phyloP scores from a whole-genome alignment of 2,797 vertebrate species.

The Etheostoma perlongum region DNA sequence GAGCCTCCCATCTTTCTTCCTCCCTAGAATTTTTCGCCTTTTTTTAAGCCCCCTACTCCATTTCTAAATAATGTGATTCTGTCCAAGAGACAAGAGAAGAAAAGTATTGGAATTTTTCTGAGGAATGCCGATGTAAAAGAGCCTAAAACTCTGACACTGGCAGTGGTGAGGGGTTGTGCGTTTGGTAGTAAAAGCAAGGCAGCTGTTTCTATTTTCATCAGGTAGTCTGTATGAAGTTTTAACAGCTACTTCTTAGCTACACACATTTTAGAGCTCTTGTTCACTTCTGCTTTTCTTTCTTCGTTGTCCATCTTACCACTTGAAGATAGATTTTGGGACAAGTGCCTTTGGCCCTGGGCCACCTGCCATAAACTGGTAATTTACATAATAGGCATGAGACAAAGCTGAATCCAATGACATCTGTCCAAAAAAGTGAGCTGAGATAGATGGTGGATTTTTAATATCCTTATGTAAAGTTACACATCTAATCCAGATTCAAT shows the following conservation, averaged over 20 bases:
- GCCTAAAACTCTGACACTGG: slow-evolving; percentile 70
- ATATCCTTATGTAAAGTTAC: slow-evolving; percentile 66
- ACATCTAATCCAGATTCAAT: slow-evolving; percentile 75
- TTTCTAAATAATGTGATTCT: slow-evolving; percentile 83
- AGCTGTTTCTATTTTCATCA: slow-evolving; percentile 15
- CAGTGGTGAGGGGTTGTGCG: slow-evolving; percentile 38
- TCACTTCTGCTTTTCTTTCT: slow-evolving; percentile 7
- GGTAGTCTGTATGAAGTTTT: slow-evolving; percentile 3
- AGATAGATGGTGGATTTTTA: slow-evolving; percentile 60
- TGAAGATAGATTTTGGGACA: slow-evolving; percentile 40
- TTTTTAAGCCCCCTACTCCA: slow-evolving; percentile 75
- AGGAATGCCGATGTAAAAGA: slow-evolving; percentile 67
- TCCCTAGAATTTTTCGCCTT: slow-evolving; percentile 74
- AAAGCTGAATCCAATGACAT: slow-evolving; percentile 64
- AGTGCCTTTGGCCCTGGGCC: slow-evolving; percentile 48
- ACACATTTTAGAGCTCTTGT: slow-evolving; percentile 4
- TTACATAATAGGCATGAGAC: slow-evolving; percentile 63
- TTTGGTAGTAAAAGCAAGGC: slow-evolving; percentile 17
- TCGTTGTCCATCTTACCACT: neutral
- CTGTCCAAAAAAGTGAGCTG: slow-evolving; percentile 70
- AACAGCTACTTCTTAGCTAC: too few species aligned
- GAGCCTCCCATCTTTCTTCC: slow-evolving; percentile 82
- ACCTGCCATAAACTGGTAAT: slow-evolving; percentile 57
- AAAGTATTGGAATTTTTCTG: slow-evolving; percentile 73
- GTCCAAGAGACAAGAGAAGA: slow-evolving; percentile 75